Percentiles rank a stretch among this genome's conserved stretches.
phyloP scores from a whole-genome alignment of 23 tunicate species.

The Corella eumyota region DNA sequence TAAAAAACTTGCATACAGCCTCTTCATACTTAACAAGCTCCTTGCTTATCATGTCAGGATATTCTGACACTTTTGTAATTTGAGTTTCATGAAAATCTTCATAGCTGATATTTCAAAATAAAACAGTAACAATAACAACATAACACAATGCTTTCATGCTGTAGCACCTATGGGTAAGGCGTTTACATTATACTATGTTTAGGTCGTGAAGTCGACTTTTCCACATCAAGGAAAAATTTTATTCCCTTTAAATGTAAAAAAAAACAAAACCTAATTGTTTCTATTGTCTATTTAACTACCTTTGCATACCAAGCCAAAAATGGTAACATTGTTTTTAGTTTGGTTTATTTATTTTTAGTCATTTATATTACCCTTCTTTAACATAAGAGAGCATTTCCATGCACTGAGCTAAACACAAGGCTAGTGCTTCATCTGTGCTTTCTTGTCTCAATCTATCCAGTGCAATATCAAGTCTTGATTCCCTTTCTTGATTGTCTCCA shows the following conservation, averaged over 20 bases:
- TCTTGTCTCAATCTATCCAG: slow-evolving; percentile 83
- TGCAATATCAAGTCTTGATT: slow-evolving; percentile 48
- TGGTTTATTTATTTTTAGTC: too few relatives aligned
- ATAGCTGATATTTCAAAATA: slow-evolving; percentile 26
- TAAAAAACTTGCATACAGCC: slow-evolving; percentile 62
- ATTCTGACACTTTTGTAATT: slow-evolving; percentile 28
- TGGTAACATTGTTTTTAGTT: too few relatives aligned
- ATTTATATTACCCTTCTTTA: slow-evolving; percentile 57
- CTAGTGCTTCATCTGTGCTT: slow-evolving; percentile 68
- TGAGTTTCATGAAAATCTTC: slow-evolving; percentile 54
- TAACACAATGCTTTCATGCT: too few relatives aligned
- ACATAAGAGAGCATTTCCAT: slow-evolving; percentile 43
- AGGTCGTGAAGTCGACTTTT: too few relatives aligned
- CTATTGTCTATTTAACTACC: too few relatives aligned
- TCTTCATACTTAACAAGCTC: slow-evolving; percentile 59
- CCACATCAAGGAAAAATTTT: too few relatives aligned
- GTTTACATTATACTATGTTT: too few relatives aligned
- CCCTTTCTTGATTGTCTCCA: slow-evolving; percentile 72
- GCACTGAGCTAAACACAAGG: slow-evolving; percentile 37
- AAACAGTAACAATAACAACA: too few relatives aligned
- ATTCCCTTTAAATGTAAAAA: too few relatives aligned
- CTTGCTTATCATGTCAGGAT: slow-evolving; percentile 49
- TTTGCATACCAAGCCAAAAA: too few relatives aligned
- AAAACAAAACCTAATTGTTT: too few relatives aligned
- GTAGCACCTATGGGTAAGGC: too few relatives aligned